Evolutionary conservation across 2,797 vertebrate genomes (phyloP).

Genomic region (Eulemur rubriventer): DNA sequence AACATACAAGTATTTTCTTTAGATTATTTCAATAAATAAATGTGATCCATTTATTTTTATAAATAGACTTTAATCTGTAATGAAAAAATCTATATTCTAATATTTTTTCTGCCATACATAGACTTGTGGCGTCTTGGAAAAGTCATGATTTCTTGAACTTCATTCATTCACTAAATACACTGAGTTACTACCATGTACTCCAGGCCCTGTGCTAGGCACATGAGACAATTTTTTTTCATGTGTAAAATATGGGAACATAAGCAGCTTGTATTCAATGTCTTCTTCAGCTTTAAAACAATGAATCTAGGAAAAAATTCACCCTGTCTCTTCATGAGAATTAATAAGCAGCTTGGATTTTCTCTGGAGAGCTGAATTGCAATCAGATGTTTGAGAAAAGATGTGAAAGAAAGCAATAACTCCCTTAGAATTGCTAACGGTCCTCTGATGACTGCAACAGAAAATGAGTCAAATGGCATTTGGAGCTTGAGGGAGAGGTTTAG

Average conservation of each 20-base stretch:
- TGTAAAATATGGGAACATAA: neutral
- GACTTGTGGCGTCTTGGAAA: neutral
- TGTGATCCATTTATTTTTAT: neutral
- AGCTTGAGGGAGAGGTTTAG: constrained; percentile 59
- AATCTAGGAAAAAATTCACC: constrained; percentile 26
- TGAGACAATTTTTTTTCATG: neutral
- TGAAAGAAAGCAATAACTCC: constrained; percentile 67
- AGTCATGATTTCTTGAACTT: neutral
- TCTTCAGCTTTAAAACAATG: constrained; percentile 57
- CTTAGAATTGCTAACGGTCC: constrained; percentile 55
- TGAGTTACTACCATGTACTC: neutral
- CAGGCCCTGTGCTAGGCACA: neutral
- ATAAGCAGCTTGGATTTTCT: constrained; percentile 63
- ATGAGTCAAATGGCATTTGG: constrained; percentile 67
- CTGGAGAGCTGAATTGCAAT: constrained; percentile 65
- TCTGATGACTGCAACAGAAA: constrained; percentile 66
- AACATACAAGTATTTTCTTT: neutral
- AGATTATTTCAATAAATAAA: constrained; percentile 28
- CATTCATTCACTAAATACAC: neutral
- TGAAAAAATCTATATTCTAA: constrained; percentile 1
- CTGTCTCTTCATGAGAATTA: constrained; percentile 46
- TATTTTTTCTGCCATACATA: neutral
- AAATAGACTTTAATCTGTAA: neutral
- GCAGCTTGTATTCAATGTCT: neutral
- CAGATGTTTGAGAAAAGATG: constrained; percentile 74